Percentiles rank a stretch among this genome's conserved stretches.
Conservation (phyloP, 2,113 vertebrate genomes). For the Tragelaphus imberbis region DNA sequence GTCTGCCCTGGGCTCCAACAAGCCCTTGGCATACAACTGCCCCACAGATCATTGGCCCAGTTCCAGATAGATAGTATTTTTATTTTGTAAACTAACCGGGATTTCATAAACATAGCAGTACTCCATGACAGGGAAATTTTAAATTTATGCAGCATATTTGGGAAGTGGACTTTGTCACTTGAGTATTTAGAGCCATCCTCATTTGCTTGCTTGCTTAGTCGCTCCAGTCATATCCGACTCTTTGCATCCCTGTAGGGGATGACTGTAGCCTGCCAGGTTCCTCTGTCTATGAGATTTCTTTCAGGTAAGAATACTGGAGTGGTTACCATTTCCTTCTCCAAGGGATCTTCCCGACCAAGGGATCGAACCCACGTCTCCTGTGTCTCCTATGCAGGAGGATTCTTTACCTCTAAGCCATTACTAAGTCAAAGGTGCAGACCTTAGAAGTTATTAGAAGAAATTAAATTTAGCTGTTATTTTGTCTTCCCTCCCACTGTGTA, state of each 20-base stretch:
- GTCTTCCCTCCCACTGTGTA: not conserved
- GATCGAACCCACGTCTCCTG: not conserved
- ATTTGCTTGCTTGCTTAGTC: not conserved
- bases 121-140: slow-evolving; percentile 14
- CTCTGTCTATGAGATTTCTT: not conserved
- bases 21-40: not conserved
- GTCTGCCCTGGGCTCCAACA: not conserved
- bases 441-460: not conserved
- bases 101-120: not conserved
- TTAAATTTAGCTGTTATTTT: not conserved
- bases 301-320: not conserved
- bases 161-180: not conserved
- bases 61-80: not conserved
- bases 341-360: not conserved
- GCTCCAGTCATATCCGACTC: not conserved
- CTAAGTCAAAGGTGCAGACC: slow-evolving; percentile 11
- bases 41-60: not conserved
- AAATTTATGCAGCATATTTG: not conserved
- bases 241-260: not conserved
- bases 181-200: not conserved
- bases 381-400: not conserved
- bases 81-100: not conserved
- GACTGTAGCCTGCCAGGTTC: not conserved
- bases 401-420: not conserved
- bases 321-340: not conserved